Evolutionary conservation across 2,113 vertebrate species (phyloP), one percentile per base, ranked within the genome.

Genomic region (Phodopus roborovskii): DNA sequence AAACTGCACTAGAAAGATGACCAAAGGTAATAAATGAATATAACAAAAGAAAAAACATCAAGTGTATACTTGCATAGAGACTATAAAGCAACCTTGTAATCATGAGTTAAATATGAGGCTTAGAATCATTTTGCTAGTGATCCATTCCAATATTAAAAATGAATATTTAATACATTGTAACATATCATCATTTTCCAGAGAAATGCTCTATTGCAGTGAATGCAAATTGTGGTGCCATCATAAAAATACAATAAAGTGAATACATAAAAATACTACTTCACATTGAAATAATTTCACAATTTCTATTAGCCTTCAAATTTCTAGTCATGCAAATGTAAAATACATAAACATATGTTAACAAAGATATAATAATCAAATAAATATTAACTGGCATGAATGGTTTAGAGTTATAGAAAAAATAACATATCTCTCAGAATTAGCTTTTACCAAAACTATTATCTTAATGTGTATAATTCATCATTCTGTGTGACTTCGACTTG

Each of bases 251-350:
- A 70, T 90, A 86, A 83, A 78, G 58, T 64, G 26, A 94, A 77
- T 70, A 12, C 11, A 70, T 45, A 42, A 88, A 94, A 64, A 70
- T 73, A 10, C 36, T 95, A 12, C 66, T 78, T 7, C 3, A 85
- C 26, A 73, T 71, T 74, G 60, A 60, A 94, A 71, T 64, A 26
- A 39, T 66, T 85, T 85, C 13, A 83, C 13, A 42, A 39, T 39
- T 95, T 91, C 60, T 79, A 75, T 83, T 94, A 53, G 28, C 75
- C 24, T n/a, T 83, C 74, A 87, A 64, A 60, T 96, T 94, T 90
- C 58, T 81, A 73, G 60, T 70, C 45, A 94, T 50, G 3, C 10
- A 73, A n/a, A 75, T 62, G 8, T 60, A 83, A 91, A 90, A 87
- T 71, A 64, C 39, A 45, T 53, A 94, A 74, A 45, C 62, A 58